Base-by-base conservation (phyloP, 2,888 invertebrate genomes). In the Rhingia campestris region DNA sequence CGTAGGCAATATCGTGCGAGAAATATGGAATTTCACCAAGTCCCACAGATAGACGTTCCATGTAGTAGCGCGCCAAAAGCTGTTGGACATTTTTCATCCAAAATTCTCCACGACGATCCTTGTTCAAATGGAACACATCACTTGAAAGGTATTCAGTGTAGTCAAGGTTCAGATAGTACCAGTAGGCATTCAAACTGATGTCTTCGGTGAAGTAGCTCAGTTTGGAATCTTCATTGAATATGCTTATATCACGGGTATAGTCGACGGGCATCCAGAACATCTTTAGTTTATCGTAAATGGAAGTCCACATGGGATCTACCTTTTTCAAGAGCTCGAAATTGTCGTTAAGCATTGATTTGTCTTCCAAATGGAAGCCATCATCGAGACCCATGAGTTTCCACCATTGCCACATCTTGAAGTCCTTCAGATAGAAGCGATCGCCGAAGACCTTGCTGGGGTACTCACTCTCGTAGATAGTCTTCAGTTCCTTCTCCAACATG, bases 191-290 rank as follows among this genome's bases (percentile, higher is more conserved):
- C 63, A 95, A 91, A 64, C 93, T 94, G 72, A 94, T 91, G 89
- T 96, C 96, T 88, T 96, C 95, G 22, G 94, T 94, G 92, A 94
- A 95, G 91, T 96, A 96, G 35, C 93, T 91, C 53, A 96, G 86
- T 9, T 92, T 90, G 69, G 93, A 92, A 80, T 95, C 94, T 2
- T 92, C 91, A 88, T 93, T 92, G 86, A 91, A 88, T 64, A 93
- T 91, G 86, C 88, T 74, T 59, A 90, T 86, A 49, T 90, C 89
- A 92, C 92, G 92, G 10, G 94, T 94, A 87, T 93, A 93, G 90
- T 95, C 95, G 87, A 93, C 93, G n/a, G 90, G 89, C 87, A 89
- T 88, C 69, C 81, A 90, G 85, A 87, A 88, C 76, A 92, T 87
- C 14, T 56, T 56, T 6, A 56, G 35, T 4, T 41, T 41, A 30